Conservation (phyloP, 2,113 vertebrate species). For the Syngnathus typhle region DNA sequence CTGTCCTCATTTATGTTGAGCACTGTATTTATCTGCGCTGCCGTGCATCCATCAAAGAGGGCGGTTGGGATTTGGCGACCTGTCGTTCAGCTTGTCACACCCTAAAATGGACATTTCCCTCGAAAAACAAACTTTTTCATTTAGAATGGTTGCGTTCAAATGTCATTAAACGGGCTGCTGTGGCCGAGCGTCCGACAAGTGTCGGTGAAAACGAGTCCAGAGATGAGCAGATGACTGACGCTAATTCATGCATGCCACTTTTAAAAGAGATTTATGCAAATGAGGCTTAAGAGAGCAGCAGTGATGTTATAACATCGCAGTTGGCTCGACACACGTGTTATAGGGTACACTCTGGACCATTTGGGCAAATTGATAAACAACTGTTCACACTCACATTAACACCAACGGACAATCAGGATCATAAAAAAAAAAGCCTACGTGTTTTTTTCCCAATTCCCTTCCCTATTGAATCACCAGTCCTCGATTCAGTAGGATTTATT, state of each 20-base stretch:
- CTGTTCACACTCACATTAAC: not conserved
- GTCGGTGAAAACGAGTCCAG: not conserved
- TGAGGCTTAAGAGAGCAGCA: not conserved
- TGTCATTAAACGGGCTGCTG: not conserved
- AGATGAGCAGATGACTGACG: not conserved
- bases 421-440: not conserved
- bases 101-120: not conserved
- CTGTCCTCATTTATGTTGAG: not conserved
- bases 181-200: not conserved
- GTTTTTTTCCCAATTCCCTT: not conserved
- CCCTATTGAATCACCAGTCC: not conserved
- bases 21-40: not conserved
- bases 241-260: not conserved
- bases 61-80: not conserved
- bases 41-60: not conserved
- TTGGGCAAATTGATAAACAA: not conserved
- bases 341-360: not conserved
- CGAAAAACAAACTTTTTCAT: not conserved
- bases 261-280: not conserved
- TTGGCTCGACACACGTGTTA: not conserved
- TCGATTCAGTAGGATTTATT: not conserved
- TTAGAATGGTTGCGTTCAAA: not conserved
- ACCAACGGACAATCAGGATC: not conserved
- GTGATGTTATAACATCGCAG: conserved; percentile 2
- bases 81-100: not conserved